Evolutionary conservation across 2,113 vertebrate species (phyloP), one percentile per base, ranked within the genome.

Genomic region (Chaetura pelagica): DNA sequence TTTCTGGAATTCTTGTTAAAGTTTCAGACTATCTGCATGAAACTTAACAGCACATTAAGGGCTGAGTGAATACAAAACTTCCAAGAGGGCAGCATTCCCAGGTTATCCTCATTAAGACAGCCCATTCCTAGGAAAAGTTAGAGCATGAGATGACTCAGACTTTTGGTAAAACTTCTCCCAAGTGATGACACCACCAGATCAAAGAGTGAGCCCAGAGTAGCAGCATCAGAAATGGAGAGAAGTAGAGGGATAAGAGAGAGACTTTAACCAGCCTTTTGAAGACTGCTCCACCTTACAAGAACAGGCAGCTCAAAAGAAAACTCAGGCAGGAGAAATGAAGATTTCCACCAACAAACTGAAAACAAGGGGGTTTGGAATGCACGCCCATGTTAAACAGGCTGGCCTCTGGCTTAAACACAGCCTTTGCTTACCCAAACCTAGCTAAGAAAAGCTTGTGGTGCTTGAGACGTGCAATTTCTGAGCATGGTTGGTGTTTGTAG

Each of bases 401-500:
- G 54, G 52, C n/a, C 71, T 24, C 78, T 66, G 82, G 30, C 71
- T 23, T 93, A 96, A 95, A 94, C 62, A 91, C 74, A 91, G 90
- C 40, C 78, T 58, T 94, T 69, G 49, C 84, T 87, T 80, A 85
- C 83, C 81, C 95, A 85, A 64, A 74, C 7, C 49, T 46, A 20
- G 87, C 95, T 95, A 94, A 94, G 95, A 95, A 96, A 96, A 96
- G 92, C 79, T 77, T 88, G 75, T 0, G 72, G 67, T 69, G 78
- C 82, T 79, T 5, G 1, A 93, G 82, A 76, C 9, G 0, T 90
- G 83, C 92, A 95, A 83, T 95, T 97, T 86, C 54, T 46, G 35
- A 82, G 87, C 48, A 16, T 13, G 75, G 82, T 44, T 76, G 55
- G 74, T 78, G 51, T 15, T 15, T 85, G 85, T 54, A 80, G 75